These are phyloP conservation scores for Pteropus alecto DNA, from an alignment of 2,113 vertebrate genomes.

Conservation along the genomic window DNA sequence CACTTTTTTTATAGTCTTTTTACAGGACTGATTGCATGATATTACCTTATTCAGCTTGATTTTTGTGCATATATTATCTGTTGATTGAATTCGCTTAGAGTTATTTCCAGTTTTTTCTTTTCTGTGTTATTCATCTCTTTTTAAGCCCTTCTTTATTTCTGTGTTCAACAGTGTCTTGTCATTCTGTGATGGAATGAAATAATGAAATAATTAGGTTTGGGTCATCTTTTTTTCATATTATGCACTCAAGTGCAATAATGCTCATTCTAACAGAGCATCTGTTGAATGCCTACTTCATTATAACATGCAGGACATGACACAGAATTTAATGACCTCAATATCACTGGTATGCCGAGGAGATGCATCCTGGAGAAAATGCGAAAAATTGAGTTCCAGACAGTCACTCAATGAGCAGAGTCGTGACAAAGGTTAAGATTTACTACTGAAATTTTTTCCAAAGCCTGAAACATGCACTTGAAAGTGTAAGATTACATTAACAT, in stretches of 20 bases:
- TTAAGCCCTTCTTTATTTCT: not conserved
- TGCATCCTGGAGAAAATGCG: rapidly evolving
- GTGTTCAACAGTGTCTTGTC: not conserved
- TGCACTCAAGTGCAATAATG: not conserved
- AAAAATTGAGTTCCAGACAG: not conserved
- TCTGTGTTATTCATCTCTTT: not conserved
- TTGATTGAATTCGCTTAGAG: not conserved
- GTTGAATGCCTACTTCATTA: not conserved
- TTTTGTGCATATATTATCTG: not conserved
- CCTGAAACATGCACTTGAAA: not conserved
- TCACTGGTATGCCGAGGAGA: not conserved
- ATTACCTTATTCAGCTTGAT: not conserved
- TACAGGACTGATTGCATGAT: not conserved
- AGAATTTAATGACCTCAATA: not conserved
- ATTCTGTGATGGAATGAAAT: not conserved
- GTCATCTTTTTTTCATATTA: not conserved
- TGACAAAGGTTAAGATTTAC: not conserved
- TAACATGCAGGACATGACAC: not conserved
- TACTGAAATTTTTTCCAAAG: not conserved
- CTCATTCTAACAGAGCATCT: not conserved
- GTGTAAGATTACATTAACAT: not conserved
- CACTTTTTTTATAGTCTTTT: not conserved
- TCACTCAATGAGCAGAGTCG: not conserved
- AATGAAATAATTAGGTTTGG: not conserved
- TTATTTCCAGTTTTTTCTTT: not conserved